phyloP scores from a whole-genome alignment of 2,888 invertebrate species.

The Volucella inflata region DNA sequence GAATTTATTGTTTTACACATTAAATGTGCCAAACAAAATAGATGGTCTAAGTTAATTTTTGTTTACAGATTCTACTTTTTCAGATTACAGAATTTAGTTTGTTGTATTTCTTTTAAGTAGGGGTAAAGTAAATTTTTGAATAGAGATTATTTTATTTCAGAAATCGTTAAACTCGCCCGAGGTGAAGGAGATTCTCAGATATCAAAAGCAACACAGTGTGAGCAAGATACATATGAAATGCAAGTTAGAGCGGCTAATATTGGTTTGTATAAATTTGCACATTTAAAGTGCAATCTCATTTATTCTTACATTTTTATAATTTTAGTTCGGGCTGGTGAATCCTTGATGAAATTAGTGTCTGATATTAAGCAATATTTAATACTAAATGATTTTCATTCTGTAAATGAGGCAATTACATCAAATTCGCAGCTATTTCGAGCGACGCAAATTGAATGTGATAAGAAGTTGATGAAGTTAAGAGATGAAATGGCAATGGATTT shows the following conservation, averaged over 20 bases:
- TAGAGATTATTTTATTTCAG: slow-evolving; percentile 84
- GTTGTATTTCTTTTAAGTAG: too few relatives aligned
- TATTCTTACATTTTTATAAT: slow-evolving; percentile 67
- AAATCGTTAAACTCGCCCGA: slow-evolving; percentile 94
- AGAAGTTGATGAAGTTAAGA: slow-evolving; percentile 94
- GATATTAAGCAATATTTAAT: slow-evolving; percentile 99
- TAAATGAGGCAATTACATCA: slow-evolving; percentile 98
- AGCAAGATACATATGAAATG: slow-evolving; percentile 98
- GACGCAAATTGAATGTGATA: slow-evolving; percentile 96
- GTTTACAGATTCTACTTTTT: too few relatives aligned
- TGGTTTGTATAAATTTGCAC: slow-evolving; percentile 81
- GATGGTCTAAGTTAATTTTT: too few relatives aligned
- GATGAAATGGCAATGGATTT: slow-evolving; percentile 97
- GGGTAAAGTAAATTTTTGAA: too few relatives aligned
- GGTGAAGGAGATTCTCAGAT: slow-evolving; percentile 96
- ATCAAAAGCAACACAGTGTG: slow-evolving; percentile 95
- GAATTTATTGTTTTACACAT: too few relatives aligned
- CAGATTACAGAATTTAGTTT: too few relatives aligned
- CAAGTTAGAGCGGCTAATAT: slow-evolving; percentile 98
- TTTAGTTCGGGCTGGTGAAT: slow-evolving; percentile 96
- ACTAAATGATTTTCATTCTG: slow-evolving; percentile 98
- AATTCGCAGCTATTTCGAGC: slow-evolving; percentile 95
- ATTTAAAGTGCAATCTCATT: neutral
- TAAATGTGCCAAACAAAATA: too few relatives aligned
- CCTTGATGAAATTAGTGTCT: slow-evolving; percentile 97